Conservation (phyloP, 2,113 vertebrate species). For the Embiotoca jacksoni region DNA sequence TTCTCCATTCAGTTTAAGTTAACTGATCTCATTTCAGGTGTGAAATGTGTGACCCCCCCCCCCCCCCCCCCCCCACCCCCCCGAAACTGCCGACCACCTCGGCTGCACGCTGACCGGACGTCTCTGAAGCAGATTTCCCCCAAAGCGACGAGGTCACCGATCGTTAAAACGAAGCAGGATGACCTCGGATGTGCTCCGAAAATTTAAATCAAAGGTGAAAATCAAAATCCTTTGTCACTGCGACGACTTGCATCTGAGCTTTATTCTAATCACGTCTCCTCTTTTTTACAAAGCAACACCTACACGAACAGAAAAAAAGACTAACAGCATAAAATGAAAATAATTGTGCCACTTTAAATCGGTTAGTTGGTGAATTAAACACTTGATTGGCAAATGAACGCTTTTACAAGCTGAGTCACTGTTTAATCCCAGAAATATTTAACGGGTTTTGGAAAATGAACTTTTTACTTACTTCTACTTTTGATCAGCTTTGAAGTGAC, state of each 20-base stretch:
- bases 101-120: conserved; percentile 1
- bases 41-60: neutral
- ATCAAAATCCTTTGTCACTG: neutral
- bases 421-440: neutral
- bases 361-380: neutral
- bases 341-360: neutral
- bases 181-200: conserved; percentile 27
- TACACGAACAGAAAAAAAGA: too few species aligned
- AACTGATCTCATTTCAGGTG: conserved; percentile 4
- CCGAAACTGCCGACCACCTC: neutral
- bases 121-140: neutral
- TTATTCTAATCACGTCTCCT: too few species aligned
- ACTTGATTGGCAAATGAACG: neutral
- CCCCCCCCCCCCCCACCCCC: too few species aligned
- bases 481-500: too few species aligned
- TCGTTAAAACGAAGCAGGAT: neutral
- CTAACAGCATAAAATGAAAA: too few species aligned
- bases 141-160: neutral
- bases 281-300: too few species aligned
- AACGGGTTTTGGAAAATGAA: neutral
- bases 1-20: neutral
- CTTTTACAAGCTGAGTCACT: neutral
- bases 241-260: too few species aligned
- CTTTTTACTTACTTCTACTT: too few species aligned
- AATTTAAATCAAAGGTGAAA: neutral